Conservation (phyloP, 2,888 invertebrate genomes). For the Hydroisotoma schaefferi region DNA sequence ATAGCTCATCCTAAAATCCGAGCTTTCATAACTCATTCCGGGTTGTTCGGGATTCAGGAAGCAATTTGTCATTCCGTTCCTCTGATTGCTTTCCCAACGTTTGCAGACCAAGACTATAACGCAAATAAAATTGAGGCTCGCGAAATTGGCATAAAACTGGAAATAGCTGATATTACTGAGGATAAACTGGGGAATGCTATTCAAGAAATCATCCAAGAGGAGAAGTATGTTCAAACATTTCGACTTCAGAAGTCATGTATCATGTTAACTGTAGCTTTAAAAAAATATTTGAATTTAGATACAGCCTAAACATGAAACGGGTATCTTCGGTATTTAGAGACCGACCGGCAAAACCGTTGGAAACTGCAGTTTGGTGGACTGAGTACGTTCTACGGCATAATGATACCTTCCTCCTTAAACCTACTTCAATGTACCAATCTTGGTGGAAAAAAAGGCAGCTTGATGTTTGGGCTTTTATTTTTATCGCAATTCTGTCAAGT, state of each 20-base stretch:
- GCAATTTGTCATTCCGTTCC: conserved; percentile 35
- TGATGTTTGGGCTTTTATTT: neutral
- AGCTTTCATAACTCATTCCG: conserved; percentile 39
- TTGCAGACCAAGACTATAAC: conserved; percentile 43
- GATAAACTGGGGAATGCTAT: conserved; percentile 30
- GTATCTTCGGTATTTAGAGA: conserved; percentile 20
- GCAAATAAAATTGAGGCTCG: conserved; percentile 19
- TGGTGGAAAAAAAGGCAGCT: conserved; percentile 9
- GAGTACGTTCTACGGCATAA: conserved; percentile 29
- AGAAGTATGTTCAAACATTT: too few species aligned
- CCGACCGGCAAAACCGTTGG: conserved; percentile 16
- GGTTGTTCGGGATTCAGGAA: conserved; percentile 39
- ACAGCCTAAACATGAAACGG: conserved; percentile 13
- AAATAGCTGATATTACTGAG: conserved; percentile 23
- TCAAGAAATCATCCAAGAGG: conserved; percentile 21
- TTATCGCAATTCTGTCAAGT: too few species aligned
- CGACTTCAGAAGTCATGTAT: too few species aligned
- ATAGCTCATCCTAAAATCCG: conserved; percentile 39
- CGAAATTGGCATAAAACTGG: conserved; percentile 34
- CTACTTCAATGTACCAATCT: neutral
- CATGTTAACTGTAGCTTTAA: too few species aligned
- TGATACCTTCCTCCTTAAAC: neutral
- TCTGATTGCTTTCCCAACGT: conserved; percentile 25
- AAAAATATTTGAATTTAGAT: too few species aligned
- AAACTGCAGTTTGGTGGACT: conserved; percentile 36